Base-by-base conservation (phyloP, 2,888 invertebrate species). In the Vanessa cardui region DNA sequence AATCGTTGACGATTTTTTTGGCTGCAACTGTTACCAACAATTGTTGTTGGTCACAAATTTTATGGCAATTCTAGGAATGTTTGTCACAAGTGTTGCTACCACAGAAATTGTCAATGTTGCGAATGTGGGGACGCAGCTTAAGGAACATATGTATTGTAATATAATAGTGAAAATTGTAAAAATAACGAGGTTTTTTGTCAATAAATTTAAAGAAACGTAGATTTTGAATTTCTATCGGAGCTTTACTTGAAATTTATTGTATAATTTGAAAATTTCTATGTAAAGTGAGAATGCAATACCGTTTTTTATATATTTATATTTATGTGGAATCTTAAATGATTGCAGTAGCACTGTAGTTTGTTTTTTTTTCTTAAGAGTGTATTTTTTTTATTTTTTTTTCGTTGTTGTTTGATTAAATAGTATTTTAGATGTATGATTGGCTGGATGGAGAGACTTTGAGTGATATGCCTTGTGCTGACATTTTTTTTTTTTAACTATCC, bases 231-330 rank as follows among this genome's bases (percentile, higher is more conserved):
- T 82, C 77, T 77, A 83, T 83, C 79, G 76, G 83, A 89, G 86
- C 87, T 87, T 87, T 88, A 84, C 81, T 73, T 76, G 5, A 50
- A 21, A 26, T 74, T 74, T 74, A 78, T 74, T 76, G 74, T 77
- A 74, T 74, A 70, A 73, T 71, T 74, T 77, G 78, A 74, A 72
- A 77, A 75, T 73, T 68, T 72, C 78, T 77, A 76, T 20, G 56
- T 56, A 67, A 74, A 76, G 73, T 74, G 73, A 74, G 77, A 75
- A 76, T 75, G 78, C 78, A 78, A 80, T 81, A 80, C 78, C 72
- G 26, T 61, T 75, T 80, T 83, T 83, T 86, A 83, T 85, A 83
- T 86, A 86, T 84, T 81, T 86, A 78, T 85, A 83, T 83, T 80
- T 86, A 87, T 84, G 79, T 85, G 79, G 80, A 78, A 70, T 39